Evolutionary conservation across 2,113 vertebrate genomes (phyloP).

Genomic region (Dipodomys merriami): DNA sequence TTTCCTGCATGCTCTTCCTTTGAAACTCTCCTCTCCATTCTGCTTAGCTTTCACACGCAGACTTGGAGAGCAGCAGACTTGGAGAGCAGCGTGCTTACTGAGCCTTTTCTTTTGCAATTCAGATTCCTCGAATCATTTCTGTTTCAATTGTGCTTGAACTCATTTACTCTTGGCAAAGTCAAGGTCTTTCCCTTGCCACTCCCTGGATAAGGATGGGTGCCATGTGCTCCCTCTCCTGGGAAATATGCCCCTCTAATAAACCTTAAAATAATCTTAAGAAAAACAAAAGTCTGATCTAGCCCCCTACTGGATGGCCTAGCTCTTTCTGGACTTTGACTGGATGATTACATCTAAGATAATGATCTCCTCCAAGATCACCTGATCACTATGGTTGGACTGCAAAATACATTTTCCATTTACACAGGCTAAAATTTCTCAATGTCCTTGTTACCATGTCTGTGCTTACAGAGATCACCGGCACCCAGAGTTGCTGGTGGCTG

Average conservation of each 20-base stretch:
- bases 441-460: conserved; percentile 86
- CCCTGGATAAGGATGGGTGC: too few species aligned
- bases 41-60: conserved; percentile 90
- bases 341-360: conserved; percentile 97
- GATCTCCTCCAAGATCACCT: conserved; percentile 96
- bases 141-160: conserved; percentile 92
- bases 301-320: conserved; percentile 84
- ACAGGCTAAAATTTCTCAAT: conserved; percentile 88
- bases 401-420: conserved; percentile 92
- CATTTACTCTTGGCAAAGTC: conserved; percentile 97
- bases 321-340: conserved; percentile 92
- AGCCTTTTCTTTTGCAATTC: conserved; percentile 94
- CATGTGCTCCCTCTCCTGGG: too few species aligned
- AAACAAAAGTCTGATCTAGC: too few species aligned
- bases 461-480: conserved; percentile 79
- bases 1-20: conserved; percentile 89
- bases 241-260: too few species aligned
- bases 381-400: conserved; percentile 90
- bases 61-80: conserved; percentile 90
- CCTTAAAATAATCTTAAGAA: too few species aligned
- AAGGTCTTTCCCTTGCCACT: conserved; percentile 88
- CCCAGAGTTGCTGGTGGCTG: too few species aligned
- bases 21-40: conserved; percentile 89
- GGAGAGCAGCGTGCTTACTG: conserved; percentile 92
- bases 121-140: conserved; percentile 96